Percentiles rank a stretch among this genome's conserved stretches.
Conservation (phyloP, 2,797 vertebrate genomes). For the Chiroxiphia lanceolata region DNA sequence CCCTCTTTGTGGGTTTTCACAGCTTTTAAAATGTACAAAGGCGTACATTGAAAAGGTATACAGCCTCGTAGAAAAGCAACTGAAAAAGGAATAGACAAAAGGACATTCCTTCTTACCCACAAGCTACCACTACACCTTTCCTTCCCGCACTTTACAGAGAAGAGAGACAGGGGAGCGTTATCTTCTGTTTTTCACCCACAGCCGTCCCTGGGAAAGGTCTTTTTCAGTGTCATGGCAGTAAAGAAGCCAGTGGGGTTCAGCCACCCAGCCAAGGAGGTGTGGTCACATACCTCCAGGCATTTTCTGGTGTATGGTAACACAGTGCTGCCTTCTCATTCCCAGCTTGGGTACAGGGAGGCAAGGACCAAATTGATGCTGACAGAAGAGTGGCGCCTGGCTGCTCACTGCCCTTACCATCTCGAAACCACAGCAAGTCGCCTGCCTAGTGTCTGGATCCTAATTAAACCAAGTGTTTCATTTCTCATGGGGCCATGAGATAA, state of each 20-base stretch:
- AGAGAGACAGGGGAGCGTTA: not conserved
- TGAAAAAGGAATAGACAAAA: not conserved
- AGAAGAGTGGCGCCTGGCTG: accelerated
- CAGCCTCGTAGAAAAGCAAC: not conserved
- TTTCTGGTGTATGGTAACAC: not conserved
- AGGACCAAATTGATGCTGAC: accelerated
- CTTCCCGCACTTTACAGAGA: not conserved
- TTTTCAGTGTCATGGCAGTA: not conserved
- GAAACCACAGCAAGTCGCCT: not conserved
- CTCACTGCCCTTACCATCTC: not conserved
- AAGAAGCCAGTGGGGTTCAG: not conserved
- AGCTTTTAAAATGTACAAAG: not conserved
- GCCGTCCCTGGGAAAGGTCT: not conserved
- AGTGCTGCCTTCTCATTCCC: not conserved
- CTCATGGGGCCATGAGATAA: not conserved
- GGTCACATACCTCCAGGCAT: not conserved
- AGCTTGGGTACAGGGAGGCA: not conserved
- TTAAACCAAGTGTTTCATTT: not conserved
- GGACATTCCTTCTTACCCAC: not conserved
- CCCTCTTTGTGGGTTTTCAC: not conserved
- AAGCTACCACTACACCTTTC: not conserved
- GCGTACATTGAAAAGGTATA: not conserved
- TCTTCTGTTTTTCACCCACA: not conserved
- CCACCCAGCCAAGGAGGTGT: not conserved
- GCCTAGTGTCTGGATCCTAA: not conserved